Evolutionary conservation across 2,888 invertebrate genomes (phyloP).

Genomic region (Charanyca ferruginea): DNA sequence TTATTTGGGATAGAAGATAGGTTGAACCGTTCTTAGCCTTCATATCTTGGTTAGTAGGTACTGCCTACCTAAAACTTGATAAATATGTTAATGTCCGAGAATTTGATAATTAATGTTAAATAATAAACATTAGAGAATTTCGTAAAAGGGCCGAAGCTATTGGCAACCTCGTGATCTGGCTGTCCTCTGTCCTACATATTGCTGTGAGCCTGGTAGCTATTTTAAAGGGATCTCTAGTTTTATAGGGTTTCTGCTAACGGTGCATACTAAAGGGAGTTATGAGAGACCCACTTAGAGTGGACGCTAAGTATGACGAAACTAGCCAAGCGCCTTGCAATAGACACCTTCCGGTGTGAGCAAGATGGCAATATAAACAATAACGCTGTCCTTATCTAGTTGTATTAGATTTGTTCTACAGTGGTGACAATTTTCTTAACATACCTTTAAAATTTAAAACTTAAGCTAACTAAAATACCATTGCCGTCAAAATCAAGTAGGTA

Average conservation of each 20-base stretch:
- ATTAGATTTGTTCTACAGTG: conserved; percentile 27
- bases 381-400: conserved; percentile 50
- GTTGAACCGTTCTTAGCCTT: no score
- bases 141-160: conserved; percentile 39
- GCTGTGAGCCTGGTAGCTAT: conserved; percentile 53
- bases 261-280: conserved; percentile 1
- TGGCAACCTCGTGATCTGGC: conserved; percentile 28
- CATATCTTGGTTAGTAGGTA: no score
- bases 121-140: conserved; percentile 26
- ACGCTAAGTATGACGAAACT: conserved; percentile 71
- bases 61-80: no score
- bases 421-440: conserved; percentile 19
- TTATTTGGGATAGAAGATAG: no score
- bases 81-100: neutral
- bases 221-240: conserved; percentile 29
- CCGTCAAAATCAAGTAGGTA: no score
- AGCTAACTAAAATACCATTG: no score
- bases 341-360: conserved; percentile 59
- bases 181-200: conserved; percentile 61
- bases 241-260: neutral
- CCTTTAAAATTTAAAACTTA: no score
- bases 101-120: neutral
- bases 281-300: conserved; percentile 49
- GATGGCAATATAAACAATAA: conserved; percentile 72
- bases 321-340: conserved; percentile 68